Evolutionary conservation across 2,888 invertebrate genomes (phyloP).

Genomic region (Hirtodrosophila duncani): DNA sequence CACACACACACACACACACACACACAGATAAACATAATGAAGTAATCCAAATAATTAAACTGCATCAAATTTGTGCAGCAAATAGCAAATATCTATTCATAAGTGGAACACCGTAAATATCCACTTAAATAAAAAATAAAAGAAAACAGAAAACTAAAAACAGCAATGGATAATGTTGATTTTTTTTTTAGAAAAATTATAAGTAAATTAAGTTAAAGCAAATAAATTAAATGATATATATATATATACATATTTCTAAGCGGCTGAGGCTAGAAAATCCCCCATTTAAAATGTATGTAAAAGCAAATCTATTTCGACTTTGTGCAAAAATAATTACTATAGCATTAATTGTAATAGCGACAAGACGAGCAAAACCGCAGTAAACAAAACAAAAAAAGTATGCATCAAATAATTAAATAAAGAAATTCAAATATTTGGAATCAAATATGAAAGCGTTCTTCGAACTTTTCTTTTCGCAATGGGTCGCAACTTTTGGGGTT

Average conservation of each 20-base stretch:
- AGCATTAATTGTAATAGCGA: slow-evolving; percentile 5
- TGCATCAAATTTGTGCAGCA: slow-evolving; percentile 17
- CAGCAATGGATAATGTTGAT: slow-evolving; percentile 49
- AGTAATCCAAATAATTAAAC: background rate
- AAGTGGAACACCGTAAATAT: too few species aligned
- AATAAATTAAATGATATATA: slow-evolving; percentile 23
- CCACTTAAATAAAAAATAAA: slow-evolving; percentile 10
- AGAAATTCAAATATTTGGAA: slow-evolving; percentile 60
- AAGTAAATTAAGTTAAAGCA: slow-evolving; percentile 38
- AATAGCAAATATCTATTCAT: slow-evolving; percentile 14
- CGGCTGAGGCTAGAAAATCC: slow-evolving; percentile 11
- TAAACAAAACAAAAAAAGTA: slow-evolving; percentile 22
- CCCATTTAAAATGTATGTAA: slow-evolving; percentile 39
- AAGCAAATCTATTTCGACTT: slow-evolving; percentile 48
- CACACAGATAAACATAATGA: slow-evolving; percentile 12
- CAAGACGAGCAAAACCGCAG: background rate
- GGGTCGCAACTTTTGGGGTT: too few species aligned
- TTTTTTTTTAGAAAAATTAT: slow-evolving; percentile 36
- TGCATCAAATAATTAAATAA: slow-evolving; percentile 58
- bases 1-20: slow-evolving; percentile 10
- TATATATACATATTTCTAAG: slow-evolving; percentile 37
- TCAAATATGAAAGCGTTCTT: slow-evolving; percentile 26
- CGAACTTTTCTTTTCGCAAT: too few species aligned
- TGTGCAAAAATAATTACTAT: slow-evolving; percentile 52
- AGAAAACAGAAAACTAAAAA: slow-evolving; percentile 15